phyloP scores from a whole-genome alignment of 2,888 invertebrate species.

The Mesochorus sp. region DNA sequence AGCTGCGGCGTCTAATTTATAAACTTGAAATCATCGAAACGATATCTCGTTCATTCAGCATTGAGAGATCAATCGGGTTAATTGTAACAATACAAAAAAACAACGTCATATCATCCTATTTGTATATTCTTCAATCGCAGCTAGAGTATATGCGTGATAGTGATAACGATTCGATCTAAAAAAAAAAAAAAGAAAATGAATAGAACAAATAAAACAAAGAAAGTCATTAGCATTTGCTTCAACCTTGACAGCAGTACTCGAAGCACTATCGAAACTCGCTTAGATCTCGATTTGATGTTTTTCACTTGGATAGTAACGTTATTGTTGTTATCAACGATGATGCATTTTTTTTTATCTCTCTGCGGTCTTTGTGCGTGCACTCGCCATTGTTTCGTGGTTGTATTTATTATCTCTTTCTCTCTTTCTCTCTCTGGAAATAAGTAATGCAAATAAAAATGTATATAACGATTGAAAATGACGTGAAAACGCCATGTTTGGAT shows the following conservation, averaged over 20 bases:
- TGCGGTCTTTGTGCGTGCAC: neutral
- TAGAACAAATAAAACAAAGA: too few relatives aligned
- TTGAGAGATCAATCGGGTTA: too few relatives aligned
- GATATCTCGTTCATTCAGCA: neutral
- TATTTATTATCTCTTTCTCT: neutral
- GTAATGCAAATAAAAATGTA: neutral
- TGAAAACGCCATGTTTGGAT: too few relatives aligned
- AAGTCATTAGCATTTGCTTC: neutral
- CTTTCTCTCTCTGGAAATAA: neutral
- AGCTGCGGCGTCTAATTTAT: neutral
- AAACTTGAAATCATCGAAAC: neutral
- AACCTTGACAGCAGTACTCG: conserved; percentile 4
- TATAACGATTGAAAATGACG: neutral
- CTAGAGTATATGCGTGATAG: conserved; percentile 1
- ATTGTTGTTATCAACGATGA: neutral
- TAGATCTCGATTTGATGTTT: neutral
- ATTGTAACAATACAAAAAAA: neutral
- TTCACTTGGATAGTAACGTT: conserved; percentile 1
- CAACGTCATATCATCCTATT: conserved; percentile 27
- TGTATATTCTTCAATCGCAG: neutral
- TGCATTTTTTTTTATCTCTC: neutral
- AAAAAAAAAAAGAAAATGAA: conserved; percentile 14
- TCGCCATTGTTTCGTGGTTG: neutral
- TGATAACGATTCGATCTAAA: too few relatives aligned
- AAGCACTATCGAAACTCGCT: neutral